phyloP scores from a whole-genome alignment of 2,113 vertebrate genomes.

The Paradoxurus hermaphroditus region DNA sequence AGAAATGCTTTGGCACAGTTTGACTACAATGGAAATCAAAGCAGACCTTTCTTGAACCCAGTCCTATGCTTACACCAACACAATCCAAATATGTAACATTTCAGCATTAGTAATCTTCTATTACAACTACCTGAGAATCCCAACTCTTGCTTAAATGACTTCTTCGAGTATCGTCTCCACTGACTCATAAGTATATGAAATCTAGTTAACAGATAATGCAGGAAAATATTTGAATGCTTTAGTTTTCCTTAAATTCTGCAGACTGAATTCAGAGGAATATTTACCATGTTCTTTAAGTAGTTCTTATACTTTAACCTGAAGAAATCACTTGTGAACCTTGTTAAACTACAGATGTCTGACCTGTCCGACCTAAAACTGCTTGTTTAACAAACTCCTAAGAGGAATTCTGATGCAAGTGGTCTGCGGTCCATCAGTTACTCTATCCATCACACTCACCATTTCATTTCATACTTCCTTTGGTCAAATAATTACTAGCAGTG shows the following conservation, averaged over 20 bases:
- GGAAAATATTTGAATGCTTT: neutral
- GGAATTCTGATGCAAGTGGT: neutral
- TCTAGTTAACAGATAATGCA: neutral
- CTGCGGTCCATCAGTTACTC: neutral
- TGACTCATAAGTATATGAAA: neutral
- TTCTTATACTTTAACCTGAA: slow-evolving; percentile 15
- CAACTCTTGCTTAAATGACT: neutral
- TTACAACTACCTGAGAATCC: neutral
- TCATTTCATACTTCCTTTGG: neutral
- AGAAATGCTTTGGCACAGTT: neutral
- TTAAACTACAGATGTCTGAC: neutral
- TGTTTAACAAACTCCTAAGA: neutral
- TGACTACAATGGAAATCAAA: neutral
- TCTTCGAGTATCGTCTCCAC: neutral
- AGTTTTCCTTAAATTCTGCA: slow-evolving; percentile 8
- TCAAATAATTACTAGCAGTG: neutral
- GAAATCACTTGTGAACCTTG: neutral
- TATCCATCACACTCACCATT: neutral
- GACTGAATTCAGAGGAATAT: neutral
- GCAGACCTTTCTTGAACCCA: neutral
- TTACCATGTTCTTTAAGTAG: neutral
- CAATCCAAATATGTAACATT: neutral
- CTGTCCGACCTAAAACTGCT: neutral
- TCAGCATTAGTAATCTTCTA: neutral
- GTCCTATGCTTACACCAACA: neutral